A percentile compares a stretch with the other conserved stretches of the same genome.
These are phyloP conservation scores for Tenthredo mesomela DNA, from an alignment of 2,888 invertebrate species.

Conservation along the genomic window DNA sequence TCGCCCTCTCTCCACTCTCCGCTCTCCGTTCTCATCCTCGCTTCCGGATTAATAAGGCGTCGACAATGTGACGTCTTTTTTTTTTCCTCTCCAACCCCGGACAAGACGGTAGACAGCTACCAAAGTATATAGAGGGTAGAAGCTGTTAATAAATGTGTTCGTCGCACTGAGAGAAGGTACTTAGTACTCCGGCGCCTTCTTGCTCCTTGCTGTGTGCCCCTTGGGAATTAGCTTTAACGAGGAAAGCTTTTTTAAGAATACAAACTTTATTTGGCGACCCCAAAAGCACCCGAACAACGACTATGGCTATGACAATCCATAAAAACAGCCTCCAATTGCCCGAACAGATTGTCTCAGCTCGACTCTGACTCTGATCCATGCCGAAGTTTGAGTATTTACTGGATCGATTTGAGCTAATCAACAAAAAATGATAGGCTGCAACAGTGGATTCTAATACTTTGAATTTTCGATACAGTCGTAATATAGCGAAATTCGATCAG, in stretches of 20 bases:
- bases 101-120: constrained; percentile 70
- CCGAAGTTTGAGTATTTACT: neutral
- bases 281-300: constrained; percentile 53
- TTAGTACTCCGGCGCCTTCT: constrained; percentile 56
- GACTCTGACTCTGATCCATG: neutral
- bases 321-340: constrained; percentile 12
- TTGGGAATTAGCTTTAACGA: constrained; percentile 72
- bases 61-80: constrained; percentile 76
- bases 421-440: neutral
- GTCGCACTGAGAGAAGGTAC: constrained; percentile 66
- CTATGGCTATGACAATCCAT: constrained; percentile 42
- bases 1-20: constrained; percentile 54
- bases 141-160: constrained; percentile 74
- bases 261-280: constrained; percentile 62
- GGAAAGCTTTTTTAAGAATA: constrained; percentile 73
- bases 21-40: constrained; percentile 58
- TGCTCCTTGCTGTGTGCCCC: constrained; percentile 58
- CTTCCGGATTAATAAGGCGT: constrained; percentile 76
- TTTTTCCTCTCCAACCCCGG: constrained; percentile 64
- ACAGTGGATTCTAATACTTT: neutral
- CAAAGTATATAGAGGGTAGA: constrained; percentile 66
- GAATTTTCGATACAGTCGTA: neutral
- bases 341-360: neutral
- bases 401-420: neutral
- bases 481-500: neutral